Evolutionary conservation across 1,140 invertebrate species (phyloP), one percentile per base, ranked within the genome.

Genomic region (Rhyacophila brunnea): DNA sequence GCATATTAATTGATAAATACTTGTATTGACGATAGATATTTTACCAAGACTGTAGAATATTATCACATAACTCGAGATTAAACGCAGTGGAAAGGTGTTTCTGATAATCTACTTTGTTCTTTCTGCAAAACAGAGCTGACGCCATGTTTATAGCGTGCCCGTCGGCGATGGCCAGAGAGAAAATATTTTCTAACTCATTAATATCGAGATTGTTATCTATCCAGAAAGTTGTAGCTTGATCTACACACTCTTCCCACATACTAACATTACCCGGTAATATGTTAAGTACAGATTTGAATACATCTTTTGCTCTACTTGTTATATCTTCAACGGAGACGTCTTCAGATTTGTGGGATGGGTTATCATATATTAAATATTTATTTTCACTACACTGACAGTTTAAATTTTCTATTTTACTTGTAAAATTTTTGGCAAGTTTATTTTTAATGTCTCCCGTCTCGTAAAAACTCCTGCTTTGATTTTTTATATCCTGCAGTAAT

Each of bases 191-290:
- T 43, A 81, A 65, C 45, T 67, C 69, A 23, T 72, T 66, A 32
- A 81, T 71, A 0, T 75, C 70, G 14, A 81, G 69, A 48, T 70
- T 65, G 48, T 80, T 73, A 43, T 77, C 70, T 7, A 76, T 58
- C 80, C 80, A 81, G 61, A 80, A 80, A 36, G 73, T 70, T 17
- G 81, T 69, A 18, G 71, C 69, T 14, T 65, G 57, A 20, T 58
- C 47, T 0, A 65, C 48, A 34, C 62, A 65, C 9, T 65, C 62
- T 10, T 47, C 40, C 62, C 62, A 65, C 23, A 44, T 28, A 0
- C 10, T 42, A 5, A 34, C 28, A 50, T 44, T 54, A 11, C 44
- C 20, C 5, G 62, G 54, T 14, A 65, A 45, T 7, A 54, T 44
- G 14, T 44, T 35, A 7, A 65, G 54, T 5, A 57, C 48, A 6